Conservation (phyloP, 1,140 invertebrate genomes). For the Mesaphorura yosii region DNA sequence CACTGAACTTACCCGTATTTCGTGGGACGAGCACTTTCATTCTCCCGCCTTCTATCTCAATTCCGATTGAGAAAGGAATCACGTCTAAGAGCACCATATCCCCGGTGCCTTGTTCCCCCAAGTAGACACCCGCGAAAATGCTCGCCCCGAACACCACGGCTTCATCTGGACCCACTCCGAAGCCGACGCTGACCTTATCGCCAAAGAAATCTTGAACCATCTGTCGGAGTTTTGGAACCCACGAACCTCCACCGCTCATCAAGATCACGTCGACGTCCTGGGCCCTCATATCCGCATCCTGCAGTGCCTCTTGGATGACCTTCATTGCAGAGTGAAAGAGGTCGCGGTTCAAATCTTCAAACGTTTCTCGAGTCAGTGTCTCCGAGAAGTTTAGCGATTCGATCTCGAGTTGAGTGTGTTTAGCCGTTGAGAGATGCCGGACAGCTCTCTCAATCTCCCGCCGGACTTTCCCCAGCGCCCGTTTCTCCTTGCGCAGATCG, state of each 20-base stretch:
- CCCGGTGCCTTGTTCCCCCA: too few relatives aligned
- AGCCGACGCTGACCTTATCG: slow-evolving; percentile 86
- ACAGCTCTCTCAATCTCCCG: slow-evolving; percentile 96
- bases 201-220: slow-evolving; percentile 97
- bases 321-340: slow-evolving; percentile 72
- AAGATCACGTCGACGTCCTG: slow-evolving; percentile 86
- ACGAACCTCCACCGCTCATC: too few relatives aligned
- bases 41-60: too few relatives aligned
- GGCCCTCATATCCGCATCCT: slow-evolving; percentile 97
- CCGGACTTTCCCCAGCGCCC: slow-evolving; percentile 85
- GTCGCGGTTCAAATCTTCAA: not conserved
- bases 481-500: not conserved
- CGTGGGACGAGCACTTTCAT: too few relatives aligned
- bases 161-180: slow-evolving; percentile 97
- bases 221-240: slow-evolving; percentile 58
- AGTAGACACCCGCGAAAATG: too few relatives aligned
- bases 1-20: too few relatives aligned
- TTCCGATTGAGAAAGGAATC: too few relatives aligned
- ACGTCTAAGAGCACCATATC: too few relatives aligned
- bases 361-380: slow-evolving; percentile 36
- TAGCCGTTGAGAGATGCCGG: slow-evolving; percentile 77
- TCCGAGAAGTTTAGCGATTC: not conserved
- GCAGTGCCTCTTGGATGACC: slow-evolving; percentile 92
- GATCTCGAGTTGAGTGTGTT: not conserved
- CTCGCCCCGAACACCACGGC: slow-evolving; percentile 97